phyloP scores from a whole-genome alignment of 1,140 invertebrate genomes.

The Heliconius melpomene region DNA sequence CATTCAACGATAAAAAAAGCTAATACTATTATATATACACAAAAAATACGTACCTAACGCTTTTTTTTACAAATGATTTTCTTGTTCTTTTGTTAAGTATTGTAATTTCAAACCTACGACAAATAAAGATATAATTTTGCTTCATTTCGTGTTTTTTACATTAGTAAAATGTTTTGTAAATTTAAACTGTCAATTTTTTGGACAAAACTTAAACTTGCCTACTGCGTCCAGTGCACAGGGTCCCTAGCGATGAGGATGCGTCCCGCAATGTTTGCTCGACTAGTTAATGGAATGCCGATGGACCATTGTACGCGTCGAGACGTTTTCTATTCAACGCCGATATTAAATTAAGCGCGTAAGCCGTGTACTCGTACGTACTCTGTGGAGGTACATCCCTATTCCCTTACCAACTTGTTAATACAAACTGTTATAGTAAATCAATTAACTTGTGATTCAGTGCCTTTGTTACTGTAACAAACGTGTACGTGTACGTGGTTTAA shows the following conservation, averaged over 20 bases:
- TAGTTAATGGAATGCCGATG: constrained; percentile 78
- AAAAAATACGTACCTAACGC: no score
- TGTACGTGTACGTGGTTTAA: constrained; percentile 19
- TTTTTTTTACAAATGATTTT: no score
- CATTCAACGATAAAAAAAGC: not conserved
- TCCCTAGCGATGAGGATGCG: constrained; percentile 57
- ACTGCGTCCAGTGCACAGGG: constrained; percentile 19
- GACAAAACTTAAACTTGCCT: not conserved
- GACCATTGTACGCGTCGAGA: constrained; percentile 65
- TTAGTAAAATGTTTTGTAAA: not conserved
- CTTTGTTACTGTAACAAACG: constrained; percentile 26
- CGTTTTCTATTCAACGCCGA: constrained; percentile 72
- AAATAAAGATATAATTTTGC: no score
- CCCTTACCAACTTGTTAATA: constrained; percentile 45
- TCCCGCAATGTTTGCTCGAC: constrained; percentile 67
- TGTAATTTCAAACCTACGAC: no score
- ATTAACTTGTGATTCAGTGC: constrained; percentile 42
- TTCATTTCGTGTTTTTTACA: not conserved
- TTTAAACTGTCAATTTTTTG: not conserved
- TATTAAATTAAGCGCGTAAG: constrained; percentile 65
- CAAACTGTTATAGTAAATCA: constrained; percentile 45
- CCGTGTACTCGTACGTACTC: constrained; percentile 13
- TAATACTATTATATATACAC: not conserved
- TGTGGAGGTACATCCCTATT: constrained; percentile 21
- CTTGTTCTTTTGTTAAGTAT: no score